Evolutionary conservation across 2,113 vertebrate genomes (phyloP), one percentile per base, ranked within the genome.

Genomic region (Ploceus nigricollis): DNA sequence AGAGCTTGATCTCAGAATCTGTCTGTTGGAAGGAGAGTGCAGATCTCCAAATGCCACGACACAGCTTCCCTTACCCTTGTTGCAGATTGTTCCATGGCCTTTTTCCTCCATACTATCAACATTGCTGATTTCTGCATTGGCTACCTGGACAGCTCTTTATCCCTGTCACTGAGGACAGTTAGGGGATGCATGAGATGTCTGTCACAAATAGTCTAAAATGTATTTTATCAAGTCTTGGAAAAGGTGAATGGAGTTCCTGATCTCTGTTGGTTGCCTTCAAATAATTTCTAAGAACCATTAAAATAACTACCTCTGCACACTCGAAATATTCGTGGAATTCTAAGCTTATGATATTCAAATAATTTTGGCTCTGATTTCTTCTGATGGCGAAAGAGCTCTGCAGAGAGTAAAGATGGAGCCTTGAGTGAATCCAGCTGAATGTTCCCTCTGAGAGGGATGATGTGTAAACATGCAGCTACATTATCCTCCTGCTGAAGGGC

Each of bases 11-110:
- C 66, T 80, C 27, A 15, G 57, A 50, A 61, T 93, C 66, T 58
- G 42, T 81, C 47, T 89, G 51, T 19, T 84, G 65, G 47, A 63
- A 75, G 47, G 64, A 64, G 76, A 72, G 45, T 10, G 23, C 40
- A 81, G 37, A 37, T 57, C 42, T 89, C 76, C 9, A 40, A 61
- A 53, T 45, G 53, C 61, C 31, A 13, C 0, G 0, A 1, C 37
- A 42, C 10, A 58, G 8, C 72, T 70, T 78, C 14, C 54, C 68
- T 50, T 68, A 23, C 42, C 39, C 21, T 64, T 39, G 5, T 0
- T 44, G 48, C 54, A 71, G 39, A 25, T 17, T 54, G 3, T 22
- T 27, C 23, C 28, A 30, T 17, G 57, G 45, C 10, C 28, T 3
- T 48, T 68, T 45, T n/a, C 53, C 50, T 85, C 53, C 19, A 6